Conservation (phyloP, 2,888 invertebrate genomes). For the Polymixis flavicincta region DNA sequence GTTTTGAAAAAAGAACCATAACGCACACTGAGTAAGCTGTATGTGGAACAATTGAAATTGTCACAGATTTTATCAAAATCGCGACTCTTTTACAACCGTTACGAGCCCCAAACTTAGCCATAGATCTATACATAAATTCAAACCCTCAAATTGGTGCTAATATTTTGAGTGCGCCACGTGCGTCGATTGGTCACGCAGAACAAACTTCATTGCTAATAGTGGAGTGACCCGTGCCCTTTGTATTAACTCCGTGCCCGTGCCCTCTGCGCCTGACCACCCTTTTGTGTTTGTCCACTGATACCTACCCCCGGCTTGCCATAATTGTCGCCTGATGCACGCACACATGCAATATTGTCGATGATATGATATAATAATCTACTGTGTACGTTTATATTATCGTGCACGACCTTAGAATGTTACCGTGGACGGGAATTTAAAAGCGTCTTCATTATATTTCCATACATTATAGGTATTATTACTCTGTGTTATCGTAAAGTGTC, state of each 20-base stretch:
- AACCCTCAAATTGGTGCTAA: constrained; percentile 67
- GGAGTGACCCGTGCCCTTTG: constrained; percentile 53
- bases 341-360: constrained; percentile 9
- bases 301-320: constrained; percentile 17
- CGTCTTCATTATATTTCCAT: not conserved
- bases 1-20: not conserved
- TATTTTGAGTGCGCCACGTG: constrained; percentile 74
- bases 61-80: constrained; percentile 47
- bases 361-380: not conserved
- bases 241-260: too few relatives aligned
- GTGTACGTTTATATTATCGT: not conserved
- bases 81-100: constrained; percentile 53
- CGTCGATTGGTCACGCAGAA: constrained; percentile 79
- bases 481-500: not conserved
- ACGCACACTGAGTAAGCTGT: not conserved
- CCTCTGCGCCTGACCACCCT: constrained; percentile 48
- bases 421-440: not conserved
- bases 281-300: constrained; percentile 42
- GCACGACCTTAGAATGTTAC: not conserved
- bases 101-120: constrained; percentile 39
- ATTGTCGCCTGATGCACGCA: constrained; percentile 35
- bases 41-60: constrained; percentile 35
- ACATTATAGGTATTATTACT: not conserved
- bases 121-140: constrained; percentile 55
- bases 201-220: constrained; percentile 70